These are phyloP conservation scores for Manduca sexta DNA, from an alignment of 1,140 invertebrate genomes.

Conservation along the genomic window DNA sequence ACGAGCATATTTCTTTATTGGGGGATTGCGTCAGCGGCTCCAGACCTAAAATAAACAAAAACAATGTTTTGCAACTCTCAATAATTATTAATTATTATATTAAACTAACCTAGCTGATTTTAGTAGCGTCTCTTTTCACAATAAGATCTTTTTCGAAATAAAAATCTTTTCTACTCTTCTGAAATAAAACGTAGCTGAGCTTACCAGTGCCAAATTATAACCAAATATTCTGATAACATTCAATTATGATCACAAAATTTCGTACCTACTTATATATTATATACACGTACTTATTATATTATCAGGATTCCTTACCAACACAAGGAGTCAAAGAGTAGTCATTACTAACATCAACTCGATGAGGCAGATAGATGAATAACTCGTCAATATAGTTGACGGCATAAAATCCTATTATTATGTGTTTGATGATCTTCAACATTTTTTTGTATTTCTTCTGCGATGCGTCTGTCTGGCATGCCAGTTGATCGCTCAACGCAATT, in stretches of 20 bases:
- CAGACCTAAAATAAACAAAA: conserved; percentile 34
- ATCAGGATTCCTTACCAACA: conserved; percentile 42
- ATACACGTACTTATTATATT: too few species aligned
- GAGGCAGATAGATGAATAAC: conserved; percentile 37
- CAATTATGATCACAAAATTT: too few species aligned
- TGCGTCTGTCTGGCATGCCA: conserved; percentile 15
- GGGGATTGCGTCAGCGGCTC: conserved; percentile 33
- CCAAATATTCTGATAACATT: too few species aligned
- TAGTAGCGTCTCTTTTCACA: too few species aligned
- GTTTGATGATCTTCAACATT: conserved; percentile 30
- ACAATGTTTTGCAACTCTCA: too few species aligned
- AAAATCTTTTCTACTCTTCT: too few species aligned
- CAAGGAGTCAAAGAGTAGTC: conserved; percentile 45
- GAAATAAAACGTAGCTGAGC: too few species aligned
- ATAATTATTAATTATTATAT: too few species aligned
- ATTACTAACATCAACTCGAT: conserved; percentile 28
- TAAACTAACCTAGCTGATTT: too few species aligned
- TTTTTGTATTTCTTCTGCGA: conserved; percentile 25
- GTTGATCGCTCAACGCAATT: conserved; percentile 25
- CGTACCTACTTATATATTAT: too few species aligned
- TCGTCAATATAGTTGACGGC: conserved; percentile 27
- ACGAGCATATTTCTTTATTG: conserved; percentile 34
- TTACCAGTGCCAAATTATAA: too few species aligned
- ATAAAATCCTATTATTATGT: conserved; percentile 38
- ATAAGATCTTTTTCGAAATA: too few species aligned